Conservation (phyloP, 2,113 vertebrate genomes). For the Macrotis lagotis region DNA sequence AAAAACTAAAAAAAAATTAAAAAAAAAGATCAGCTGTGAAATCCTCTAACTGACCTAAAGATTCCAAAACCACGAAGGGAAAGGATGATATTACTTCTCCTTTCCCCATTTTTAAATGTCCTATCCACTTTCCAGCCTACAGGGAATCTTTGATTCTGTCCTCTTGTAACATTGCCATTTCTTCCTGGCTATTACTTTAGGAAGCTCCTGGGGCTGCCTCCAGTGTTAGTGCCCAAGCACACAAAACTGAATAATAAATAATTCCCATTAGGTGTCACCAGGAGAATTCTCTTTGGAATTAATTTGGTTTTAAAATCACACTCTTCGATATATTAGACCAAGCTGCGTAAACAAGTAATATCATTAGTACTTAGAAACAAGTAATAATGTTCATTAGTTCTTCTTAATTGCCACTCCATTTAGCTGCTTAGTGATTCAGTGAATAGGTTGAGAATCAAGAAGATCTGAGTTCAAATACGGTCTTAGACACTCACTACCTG, state of each 20-base stretch:
- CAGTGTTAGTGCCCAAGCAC: conserved; percentile 30
- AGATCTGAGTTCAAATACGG: background rate
- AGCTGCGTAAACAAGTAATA: background rate
- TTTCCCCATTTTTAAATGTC: conserved; percentile 12
- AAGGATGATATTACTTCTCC: conserved; percentile 21
- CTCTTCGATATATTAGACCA: conserved; percentile 59
- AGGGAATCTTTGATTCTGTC: conserved; percentile 44
- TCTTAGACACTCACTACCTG: background rate
- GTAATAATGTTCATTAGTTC: background rate
- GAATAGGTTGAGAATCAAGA: background rate
- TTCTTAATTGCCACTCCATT: background rate
- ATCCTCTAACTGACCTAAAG: background rate
- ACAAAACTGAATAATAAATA: conserved; percentile 40
- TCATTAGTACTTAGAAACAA: background rate
- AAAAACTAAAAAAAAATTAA: no score
- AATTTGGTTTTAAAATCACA: conserved; percentile 48
- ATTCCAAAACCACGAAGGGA: background rate
- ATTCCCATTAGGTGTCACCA: conserved; percentile 2
- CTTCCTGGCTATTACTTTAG: conserved; percentile 18
- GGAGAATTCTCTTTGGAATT: conserved; percentile 57
- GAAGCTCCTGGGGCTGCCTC: conserved; percentile 29
- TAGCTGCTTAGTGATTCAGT: background rate
- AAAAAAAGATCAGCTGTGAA: background rate
- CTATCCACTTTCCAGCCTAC: background rate
- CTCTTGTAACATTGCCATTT: conserved; percentile 38